Evolutionary conservation across 1,140 invertebrate genomes (phyloP).

Genomic region (Dinoponera quadriceps): DNA sequence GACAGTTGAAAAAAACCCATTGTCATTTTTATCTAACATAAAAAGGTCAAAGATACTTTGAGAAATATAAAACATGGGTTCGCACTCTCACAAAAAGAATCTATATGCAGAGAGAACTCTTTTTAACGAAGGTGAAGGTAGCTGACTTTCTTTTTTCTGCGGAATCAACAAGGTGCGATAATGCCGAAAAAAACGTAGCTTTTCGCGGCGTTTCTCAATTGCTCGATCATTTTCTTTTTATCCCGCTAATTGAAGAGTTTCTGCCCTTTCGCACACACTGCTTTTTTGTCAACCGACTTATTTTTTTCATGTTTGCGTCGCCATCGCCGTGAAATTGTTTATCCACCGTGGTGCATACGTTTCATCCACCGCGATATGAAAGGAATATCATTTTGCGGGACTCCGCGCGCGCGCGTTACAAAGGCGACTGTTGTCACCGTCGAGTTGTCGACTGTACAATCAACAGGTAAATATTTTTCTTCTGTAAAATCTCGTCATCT

Average conservation of each 20-base stretch:
- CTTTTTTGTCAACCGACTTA: conserved; percentile 16
- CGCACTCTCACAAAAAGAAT: no score
- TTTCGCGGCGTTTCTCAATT: neutral
- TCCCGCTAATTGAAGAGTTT: conserved; percentile 28
- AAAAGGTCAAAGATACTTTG: no score
- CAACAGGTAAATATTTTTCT: neutral
- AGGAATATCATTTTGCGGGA: neutral
- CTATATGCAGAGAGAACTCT: no score
- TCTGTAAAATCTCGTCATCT: neutral
- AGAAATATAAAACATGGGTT: no score
- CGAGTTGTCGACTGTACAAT: neutral
- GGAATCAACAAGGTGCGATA: neutral
- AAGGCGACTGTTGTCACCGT: neutral
- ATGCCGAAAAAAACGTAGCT: neutral
- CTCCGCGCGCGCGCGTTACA: neutral
- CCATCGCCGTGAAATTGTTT: conserved; percentile 4
- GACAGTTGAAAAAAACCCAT: no score
- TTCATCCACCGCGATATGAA: neutral
- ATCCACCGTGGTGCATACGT: neutral
- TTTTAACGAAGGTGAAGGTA: no score
- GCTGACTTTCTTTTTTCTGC: neutral
- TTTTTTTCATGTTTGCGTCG: neutral
- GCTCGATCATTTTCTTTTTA: conserved; percentile 4
- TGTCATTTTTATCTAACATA: no score
- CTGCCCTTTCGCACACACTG: neutral